Base-by-base conservation (phyloP, 2,797 vertebrate genomes). In the Geotrypetes seraphini region DNA sequence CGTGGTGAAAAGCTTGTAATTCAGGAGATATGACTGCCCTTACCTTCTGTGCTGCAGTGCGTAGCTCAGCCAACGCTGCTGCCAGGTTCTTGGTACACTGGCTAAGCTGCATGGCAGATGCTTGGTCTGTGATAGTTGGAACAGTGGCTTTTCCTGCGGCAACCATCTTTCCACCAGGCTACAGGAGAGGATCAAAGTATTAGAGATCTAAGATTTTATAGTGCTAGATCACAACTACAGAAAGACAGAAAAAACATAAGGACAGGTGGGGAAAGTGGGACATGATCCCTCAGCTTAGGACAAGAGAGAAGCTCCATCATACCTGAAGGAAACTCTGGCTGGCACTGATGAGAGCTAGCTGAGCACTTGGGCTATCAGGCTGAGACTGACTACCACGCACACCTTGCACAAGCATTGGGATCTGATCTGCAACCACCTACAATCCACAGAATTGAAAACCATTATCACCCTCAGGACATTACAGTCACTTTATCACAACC, bases 251-350 rank as follows among this genome's bases (percentile, higher is more conserved):
- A 3, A 22, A 5, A 22, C 6, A 11, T 14, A 12, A 26, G 9
- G 3, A 26, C n/a, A n/a, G n/a, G n/a, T n/a, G n/a, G n/a, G n/a
- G n/a, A n/a, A n/a, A n/a, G n/a, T n/a, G n/a, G n/a, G n/a, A n/a
- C n/a, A n/a, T n/a, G n/a, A n/a, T n/a, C n/a, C n/a, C n/a, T n/a
- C n/a, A n/a, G n/a, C n/a, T n/a, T n/a, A n/a, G n/a, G n/a, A n/a
- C n/a, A n/a, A n/a, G n/a, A n/a, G n/a, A n/a, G n/a, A n/a, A n/a
- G 20, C 10, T 19, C 10, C 11, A 3, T 4, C 22, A 51, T 63
- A 92, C 95, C 93, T 95, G 95, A 10, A 99, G 69, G 70, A 99
- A 99, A 82, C 93, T 97, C 72, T 97, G 94, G 65, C 92, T 90
- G 51, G 94, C 88, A 12, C 84, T 81, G 25, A 99, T 99, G 47